Conservation (phyloP, 2,797 vertebrate species). For the Oreochromis grahami region DNA sequence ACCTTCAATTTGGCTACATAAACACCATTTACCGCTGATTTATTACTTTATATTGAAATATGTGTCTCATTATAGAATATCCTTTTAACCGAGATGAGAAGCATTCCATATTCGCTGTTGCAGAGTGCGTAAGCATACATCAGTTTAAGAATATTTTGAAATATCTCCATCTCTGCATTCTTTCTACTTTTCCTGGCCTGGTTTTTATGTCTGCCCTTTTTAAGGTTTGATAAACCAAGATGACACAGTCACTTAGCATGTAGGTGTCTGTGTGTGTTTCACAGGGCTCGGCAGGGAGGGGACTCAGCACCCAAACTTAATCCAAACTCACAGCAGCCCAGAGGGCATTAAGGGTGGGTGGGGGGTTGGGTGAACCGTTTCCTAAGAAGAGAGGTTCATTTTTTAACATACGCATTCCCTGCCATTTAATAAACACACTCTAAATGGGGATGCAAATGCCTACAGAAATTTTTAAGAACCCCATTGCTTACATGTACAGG, state of each 20-base stretch:
- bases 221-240: constrained; percentile 15
- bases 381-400: constrained; percentile 54
- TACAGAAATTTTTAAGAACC: background rate
- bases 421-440: constrained; percentile 36
- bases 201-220: background rate
- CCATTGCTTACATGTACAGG: background rate
- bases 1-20: background rate
- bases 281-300: constrained; percentile 38
- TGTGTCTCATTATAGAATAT: background rate
- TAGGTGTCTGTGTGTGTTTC: constrained; percentile 25
- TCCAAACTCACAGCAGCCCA: constrained; percentile 72
- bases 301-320: constrained; percentile 71
- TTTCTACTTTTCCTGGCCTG: background rate
- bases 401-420: constrained; percentile 44
- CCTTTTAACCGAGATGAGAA: background rate
- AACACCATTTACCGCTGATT: background rate
- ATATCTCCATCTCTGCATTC: background rate
- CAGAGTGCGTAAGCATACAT: background rate
- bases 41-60: background rate
- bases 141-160: background rate
- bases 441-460: background rate
- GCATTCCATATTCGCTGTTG: no score
- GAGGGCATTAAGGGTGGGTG: constrained; percentile 64
- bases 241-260: constrained; percentile 8
- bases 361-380: constrained; percentile 62